Evolutionary conservation across 2,888 invertebrate genomes (phyloP).

Genomic region (Nipponacmea schrenckii): DNA sequence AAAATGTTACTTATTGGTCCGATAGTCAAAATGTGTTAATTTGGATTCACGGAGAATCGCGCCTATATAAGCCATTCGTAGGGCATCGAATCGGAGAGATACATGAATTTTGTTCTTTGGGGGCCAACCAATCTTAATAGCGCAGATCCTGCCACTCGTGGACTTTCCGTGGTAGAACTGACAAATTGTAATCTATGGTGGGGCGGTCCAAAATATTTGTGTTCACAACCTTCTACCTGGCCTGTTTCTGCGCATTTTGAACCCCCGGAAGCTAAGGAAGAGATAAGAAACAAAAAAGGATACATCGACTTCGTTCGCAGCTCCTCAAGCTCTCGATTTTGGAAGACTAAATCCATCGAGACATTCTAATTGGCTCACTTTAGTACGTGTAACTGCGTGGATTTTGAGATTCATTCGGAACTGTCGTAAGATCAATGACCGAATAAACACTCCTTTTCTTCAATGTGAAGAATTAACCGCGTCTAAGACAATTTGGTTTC

Average conservation of each 20-base stretch:
- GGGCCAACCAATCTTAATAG: constrained; percentile 11
- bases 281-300: too few species aligned
- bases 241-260: not conserved
- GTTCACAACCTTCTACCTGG: not conserved
- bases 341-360: too few species aligned
- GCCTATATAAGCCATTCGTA: constrained; percentile 22
- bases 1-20: constrained; percentile 16
- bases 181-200: constrained; percentile 15
- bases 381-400: too few species aligned
- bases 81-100: constrained; percentile 2
- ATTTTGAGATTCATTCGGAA: too few species aligned
- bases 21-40: constrained; percentile 22
- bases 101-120: constrained; percentile 12
- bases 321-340: too few species aligned
- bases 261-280: too few species aligned
- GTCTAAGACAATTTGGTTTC: not conserved
- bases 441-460: too few species aligned
- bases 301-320: not conserved
- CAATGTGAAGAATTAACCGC: too few species aligned
- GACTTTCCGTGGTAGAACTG: constrained; percentile 6
- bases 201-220: constrained; percentile 10
- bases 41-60: constrained; percentile 15
- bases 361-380: too few species aligned
- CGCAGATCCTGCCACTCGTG: constrained; percentile 19
- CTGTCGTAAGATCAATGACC: too few species aligned